Conservation (phyloP, 2,797 vertebrate genomes). For the Halcyon chelicuti region DNA sequence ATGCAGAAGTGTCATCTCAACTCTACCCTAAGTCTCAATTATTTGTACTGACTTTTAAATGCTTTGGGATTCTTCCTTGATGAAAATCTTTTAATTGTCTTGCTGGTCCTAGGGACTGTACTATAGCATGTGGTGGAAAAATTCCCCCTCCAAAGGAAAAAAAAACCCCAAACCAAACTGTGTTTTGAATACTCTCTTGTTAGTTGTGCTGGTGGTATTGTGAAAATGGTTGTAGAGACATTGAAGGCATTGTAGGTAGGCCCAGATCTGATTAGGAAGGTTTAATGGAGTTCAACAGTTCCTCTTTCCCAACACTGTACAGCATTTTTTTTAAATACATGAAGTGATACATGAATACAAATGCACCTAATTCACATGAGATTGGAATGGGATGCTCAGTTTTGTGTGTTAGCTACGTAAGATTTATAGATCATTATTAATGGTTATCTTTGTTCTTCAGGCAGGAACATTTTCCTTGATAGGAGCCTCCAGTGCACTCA, state of each 20-base stretch:
- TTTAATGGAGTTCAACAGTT: background rate
- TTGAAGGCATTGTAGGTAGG: background rate
- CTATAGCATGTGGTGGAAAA: background rate
- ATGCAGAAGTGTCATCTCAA: background rate
- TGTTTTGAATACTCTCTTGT: background rate
- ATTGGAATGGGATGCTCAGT: background rate
- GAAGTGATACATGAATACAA: background rate
- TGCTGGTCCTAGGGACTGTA: background rate
- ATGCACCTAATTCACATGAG: background rate
- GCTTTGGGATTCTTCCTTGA: background rate
- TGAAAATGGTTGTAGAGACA: background rate
- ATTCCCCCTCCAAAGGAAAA: no score
- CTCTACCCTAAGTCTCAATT: background rate
- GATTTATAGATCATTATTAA: background rate
- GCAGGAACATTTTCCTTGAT: background rate
- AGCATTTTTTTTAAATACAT: background rate
- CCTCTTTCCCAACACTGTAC: background rate
- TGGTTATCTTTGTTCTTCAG: background rate
- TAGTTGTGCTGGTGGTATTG: background rate
- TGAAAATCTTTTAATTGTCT: background rate
- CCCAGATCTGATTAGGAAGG: background rate
- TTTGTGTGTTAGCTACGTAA: background rate
- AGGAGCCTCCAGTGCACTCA: background rate
- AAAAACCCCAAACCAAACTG: no score
- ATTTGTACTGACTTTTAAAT: background rate